A percentile compares a stretch with the other conserved stretches of the same genome.
These are phyloP conservation scores for Neodontobutis hainanensis DNA, from an alignment of 2,113 vertebrate genomes.

Conservation along the genomic window DNA sequence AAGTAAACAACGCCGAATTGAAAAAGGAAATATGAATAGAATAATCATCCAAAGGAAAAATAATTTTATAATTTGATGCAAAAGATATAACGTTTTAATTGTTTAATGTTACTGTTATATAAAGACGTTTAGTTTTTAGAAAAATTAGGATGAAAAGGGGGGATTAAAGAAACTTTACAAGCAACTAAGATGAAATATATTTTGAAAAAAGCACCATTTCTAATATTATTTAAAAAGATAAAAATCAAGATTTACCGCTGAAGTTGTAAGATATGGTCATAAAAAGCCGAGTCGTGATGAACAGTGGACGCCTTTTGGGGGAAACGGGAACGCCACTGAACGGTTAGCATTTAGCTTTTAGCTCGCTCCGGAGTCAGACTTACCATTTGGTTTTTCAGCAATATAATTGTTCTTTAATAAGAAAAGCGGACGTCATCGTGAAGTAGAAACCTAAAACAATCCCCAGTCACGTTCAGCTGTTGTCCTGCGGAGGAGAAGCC, in stretches of 20 bases:
- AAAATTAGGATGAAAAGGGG: no score
- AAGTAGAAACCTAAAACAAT: background rate
- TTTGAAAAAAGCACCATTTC: background rate
- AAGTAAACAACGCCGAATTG: background rate
- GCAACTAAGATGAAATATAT: background rate
- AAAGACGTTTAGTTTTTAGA: background rate
- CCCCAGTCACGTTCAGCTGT: background rate
- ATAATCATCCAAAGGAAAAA: background rate
- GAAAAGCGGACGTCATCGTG: background rate
- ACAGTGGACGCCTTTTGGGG: constrained; percentile 1
- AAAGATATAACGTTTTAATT: background rate
- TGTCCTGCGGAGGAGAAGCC: background rate
- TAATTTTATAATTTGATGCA: no score
- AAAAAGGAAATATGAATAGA: background rate
- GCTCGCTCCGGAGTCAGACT: background rate
- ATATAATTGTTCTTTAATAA: background rate
- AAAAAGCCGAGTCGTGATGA: background rate
- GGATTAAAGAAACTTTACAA: background rate
- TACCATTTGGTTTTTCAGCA: background rate
- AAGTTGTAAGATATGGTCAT: background rate
- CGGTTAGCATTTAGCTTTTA: constrained; percentile 1
- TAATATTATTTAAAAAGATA: background rate
- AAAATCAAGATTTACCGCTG: fast-evolving
- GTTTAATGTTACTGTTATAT: background rate
- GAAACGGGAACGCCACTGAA: background rate